Percentiles rank a stretch among this genome's conserved stretches.
These are phyloP conservation scores for Parascotia fuliginaria DNA, from an alignment of 2,888 invertebrate species.

Conservation along the genomic window DNA sequence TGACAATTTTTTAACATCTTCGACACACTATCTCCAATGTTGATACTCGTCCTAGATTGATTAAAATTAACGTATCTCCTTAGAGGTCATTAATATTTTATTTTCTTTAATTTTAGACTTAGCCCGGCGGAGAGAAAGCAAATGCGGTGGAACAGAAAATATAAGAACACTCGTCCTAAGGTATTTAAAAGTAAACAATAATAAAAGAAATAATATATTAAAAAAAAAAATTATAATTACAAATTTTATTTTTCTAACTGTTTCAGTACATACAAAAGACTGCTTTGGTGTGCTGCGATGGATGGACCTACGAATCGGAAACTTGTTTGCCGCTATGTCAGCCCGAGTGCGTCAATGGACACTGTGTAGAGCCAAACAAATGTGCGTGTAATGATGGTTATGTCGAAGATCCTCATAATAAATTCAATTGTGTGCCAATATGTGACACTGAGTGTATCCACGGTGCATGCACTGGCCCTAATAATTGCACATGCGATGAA, in stretches of 20 bases:
- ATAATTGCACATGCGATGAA: not conserved
- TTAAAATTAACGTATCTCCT: too few relatives aligned
- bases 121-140: too few relatives aligned
- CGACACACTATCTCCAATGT: too few relatives aligned
- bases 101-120: too few relatives aligned
- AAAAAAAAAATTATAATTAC: too few relatives aligned
- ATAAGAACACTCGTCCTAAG: too few relatives aligned
- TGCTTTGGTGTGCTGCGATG: not conserved
- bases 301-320: not conserved
- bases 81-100: too few relatives aligned
- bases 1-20: too few relatives aligned
- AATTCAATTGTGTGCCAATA: not conserved
- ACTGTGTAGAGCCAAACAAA: conserved; percentile 58
- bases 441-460: not conserved
- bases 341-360: conserved; percentile 15
- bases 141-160: too few relatives aligned
- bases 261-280: not conserved
- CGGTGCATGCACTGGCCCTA: not conserved
- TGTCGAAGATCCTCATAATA: not conserved
- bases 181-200: too few relatives aligned
- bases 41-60: too few relatives aligned
- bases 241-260: not conserved
- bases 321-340: conserved; percentile 17
- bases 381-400: not conserved
- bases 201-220: too few relatives aligned